A percentile compares a stretch with the other conserved stretches of the same genome.
Conservation (phyloP, 2,888 invertebrate species). For the Odontocolon sp. region DNA sequence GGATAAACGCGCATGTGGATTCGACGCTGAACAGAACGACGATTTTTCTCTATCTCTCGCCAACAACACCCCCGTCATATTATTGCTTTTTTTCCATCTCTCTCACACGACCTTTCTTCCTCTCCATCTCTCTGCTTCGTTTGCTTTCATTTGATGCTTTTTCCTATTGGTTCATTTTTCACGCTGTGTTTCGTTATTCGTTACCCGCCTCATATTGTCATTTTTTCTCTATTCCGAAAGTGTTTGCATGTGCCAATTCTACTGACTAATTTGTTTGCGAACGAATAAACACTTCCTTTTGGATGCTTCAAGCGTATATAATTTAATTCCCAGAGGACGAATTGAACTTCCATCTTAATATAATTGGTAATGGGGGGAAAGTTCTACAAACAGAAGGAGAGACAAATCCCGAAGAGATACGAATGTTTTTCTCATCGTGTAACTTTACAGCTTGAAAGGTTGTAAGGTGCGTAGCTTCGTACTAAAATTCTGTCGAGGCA, state of each 20-base stretch:
- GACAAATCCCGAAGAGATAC: no score
- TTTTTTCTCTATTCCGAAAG: neutral
- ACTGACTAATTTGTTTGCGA: slow-evolving; percentile 27
- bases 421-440: neutral
- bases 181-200: slow-evolving; percentile 6
- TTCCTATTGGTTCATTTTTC: slow-evolving; percentile 27
- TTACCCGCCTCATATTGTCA: neutral
- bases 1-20: slow-evolving; percentile 21
- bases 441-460: neutral
- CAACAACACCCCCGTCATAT: neutral
- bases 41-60: slow-evolving; percentile 12
- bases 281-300: slow-evolving; percentile 24
- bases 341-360: no score
- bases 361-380: no score
- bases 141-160: slow-evolving; percentile 11
- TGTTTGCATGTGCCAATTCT: slow-evolving; percentile 10
- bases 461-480: slow-evolving; percentile 5
- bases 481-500: slow-evolving; percentile 8
- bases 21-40: neutral
- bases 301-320: slow-evolving; percentile 2
- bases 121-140: neutral
- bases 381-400: no score
- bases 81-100: slow-evolving; percentile 7
- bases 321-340: slow-evolving; percentile 15
- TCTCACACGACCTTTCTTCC: neutral